Percentiles rank a stretch among this genome's conserved stretches.
These are phyloP conservation scores for Pseudoips prasinana DNA, from an alignment of 2,888 invertebrate species.

Conservation along the genomic window DNA sequence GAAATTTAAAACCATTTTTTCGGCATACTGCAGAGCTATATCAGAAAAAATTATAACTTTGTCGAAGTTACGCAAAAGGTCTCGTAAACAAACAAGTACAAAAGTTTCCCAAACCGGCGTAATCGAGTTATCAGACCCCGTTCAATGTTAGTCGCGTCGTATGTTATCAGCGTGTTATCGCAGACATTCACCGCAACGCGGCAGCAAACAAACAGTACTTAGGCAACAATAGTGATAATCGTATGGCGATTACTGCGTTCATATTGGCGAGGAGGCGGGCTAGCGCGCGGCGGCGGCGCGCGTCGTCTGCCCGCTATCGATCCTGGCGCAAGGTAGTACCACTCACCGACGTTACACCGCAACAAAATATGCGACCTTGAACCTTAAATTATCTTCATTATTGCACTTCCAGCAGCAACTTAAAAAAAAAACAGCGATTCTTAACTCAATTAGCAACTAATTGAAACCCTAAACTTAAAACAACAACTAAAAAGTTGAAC, in stretches of 20 bases:
- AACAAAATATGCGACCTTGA: slow-evolving; percentile 68
- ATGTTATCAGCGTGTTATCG: slow-evolving; percentile 42
- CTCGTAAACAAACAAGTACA: too few species aligned
- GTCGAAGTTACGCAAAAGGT: too few species aligned
- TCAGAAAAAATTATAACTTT: too few species aligned
- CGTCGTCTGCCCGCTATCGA: slow-evolving; percentile 72
- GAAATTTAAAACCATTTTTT: too few species aligned
- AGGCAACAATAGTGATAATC: slow-evolving; percentile 53
- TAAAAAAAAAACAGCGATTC: slow-evolving; percentile 3
- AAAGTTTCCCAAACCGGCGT: too few species aligned
- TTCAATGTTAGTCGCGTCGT: slow-evolving; percentile 33
- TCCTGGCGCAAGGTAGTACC: slow-evolving; percentile 65
- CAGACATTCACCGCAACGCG: slow-evolving; percentile 41
- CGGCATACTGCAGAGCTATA: too few species aligned
- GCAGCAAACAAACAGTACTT: slow-evolving; percentile 44
- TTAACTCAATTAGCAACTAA: slow-evolving; percentile 4
- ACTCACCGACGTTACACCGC: slow-evolving; percentile 56
- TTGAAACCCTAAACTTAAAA: too few species aligned
- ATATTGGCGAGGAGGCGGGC: slow-evolving; percentile 46
- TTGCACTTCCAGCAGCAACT: slow-evolving; percentile 37
- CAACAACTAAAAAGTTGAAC: slow-evolving; percentile 11
- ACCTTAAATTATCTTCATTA: slow-evolving; percentile 59
- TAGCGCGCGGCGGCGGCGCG: slow-evolving; percentile 61
- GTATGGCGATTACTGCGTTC: slow-evolving; percentile 47
- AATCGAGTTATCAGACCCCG: slow-evolving; percentile 26